Base-by-base conservation (phyloP, 2,113 vertebrate genomes). In the Psittacula cyanocephala region DNA sequence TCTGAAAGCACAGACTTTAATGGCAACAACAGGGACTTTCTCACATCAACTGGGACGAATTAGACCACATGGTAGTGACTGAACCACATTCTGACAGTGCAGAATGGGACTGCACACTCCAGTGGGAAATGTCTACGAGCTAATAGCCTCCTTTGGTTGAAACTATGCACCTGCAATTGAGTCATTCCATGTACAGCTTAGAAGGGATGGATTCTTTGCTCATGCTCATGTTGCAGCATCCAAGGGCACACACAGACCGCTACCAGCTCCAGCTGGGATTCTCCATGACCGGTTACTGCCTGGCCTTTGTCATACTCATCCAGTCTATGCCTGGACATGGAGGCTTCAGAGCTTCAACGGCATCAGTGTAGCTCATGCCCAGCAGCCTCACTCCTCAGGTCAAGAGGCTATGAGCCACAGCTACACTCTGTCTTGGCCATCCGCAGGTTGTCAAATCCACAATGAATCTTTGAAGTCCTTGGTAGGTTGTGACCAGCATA, bases 101-200 rank as follows among this genome's bases (percentile, higher is more conserved):
- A 76, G 57, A 75, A 49, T 25, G 5, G 35, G 24, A 39, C 3
- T 2, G 2, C 39, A 13, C 7, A 4, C 20, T 59, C 12, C 8
- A 7, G 50, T 5, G 50, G 33, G 59, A 55, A 70, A n/a, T 1
- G 14, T 11, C 65, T 2, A 1, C 10, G 72, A 57, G 35, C 29
- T 86, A 4, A 4, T n/a, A 53, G 63, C 8, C 46, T 37, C n/a
- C 81, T 59, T 6, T 44, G 11, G 18, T 4, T 37, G 63, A 28
- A 77, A n/a, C 29, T 47, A 5, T 1, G 11, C 9, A n/a, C 33
- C 44, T 41, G 20, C 17, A 64, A 20, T 6, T 0, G 2, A 78
- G 13, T 4, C 10, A 16, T 57, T 29, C 65, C 18, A 29, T 46
- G 43, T 10, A 18, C 19, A 27, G 15, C 28, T 57, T 24, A 6